These are phyloP conservation scores for Tillus elongatus DNA, from an alignment of 2,888 invertebrate species.

Conservation along the genomic window DNA sequence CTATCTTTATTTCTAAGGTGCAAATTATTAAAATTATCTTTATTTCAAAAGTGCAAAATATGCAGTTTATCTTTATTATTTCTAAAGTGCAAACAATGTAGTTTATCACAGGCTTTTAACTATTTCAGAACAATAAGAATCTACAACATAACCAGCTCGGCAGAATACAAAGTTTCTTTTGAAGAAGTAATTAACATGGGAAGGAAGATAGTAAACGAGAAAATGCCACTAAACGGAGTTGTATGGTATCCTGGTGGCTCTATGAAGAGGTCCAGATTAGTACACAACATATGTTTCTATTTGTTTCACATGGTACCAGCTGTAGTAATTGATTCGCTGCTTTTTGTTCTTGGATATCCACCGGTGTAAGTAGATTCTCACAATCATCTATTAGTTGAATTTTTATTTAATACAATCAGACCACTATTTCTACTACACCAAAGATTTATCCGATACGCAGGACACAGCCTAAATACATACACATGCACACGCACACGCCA, in stretches of 20 bases:
- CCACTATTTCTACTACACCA: no score
- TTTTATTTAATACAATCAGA: no score
- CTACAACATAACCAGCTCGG: conserved; percentile 55
- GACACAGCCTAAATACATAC: no score
- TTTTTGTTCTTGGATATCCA: conserved; percentile 71
- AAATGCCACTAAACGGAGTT: conserved; percentile 71
- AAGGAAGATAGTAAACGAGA: conserved; percentile 59
- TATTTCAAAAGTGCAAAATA: no score
- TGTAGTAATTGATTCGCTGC: conserved; percentile 65
- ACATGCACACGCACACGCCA: no score
- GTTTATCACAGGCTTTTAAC: no score
- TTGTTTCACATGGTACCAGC: conserved; percentile 88
- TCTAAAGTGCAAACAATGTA: no score
- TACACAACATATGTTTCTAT: conserved; percentile 69
- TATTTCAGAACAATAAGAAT: conserved; percentile 57
- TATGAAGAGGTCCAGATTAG: conserved; percentile 60
- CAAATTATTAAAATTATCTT: no score
- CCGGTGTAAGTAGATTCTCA: conserved; percentile 80
- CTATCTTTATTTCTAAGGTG: no score
- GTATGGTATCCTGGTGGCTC: conserved; percentile 72
- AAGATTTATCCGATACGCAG: no score
- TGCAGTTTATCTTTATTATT: no score
- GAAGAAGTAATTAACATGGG: conserved; percentile 71
- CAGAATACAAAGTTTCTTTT: conserved; percentile 57
- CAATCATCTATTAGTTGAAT: no score